Evolutionary conservation across 1,140 invertebrate species (phyloP), one percentile per base, ranked within the genome.

Genomic region (Holcopasites calliopsidis): DNA sequence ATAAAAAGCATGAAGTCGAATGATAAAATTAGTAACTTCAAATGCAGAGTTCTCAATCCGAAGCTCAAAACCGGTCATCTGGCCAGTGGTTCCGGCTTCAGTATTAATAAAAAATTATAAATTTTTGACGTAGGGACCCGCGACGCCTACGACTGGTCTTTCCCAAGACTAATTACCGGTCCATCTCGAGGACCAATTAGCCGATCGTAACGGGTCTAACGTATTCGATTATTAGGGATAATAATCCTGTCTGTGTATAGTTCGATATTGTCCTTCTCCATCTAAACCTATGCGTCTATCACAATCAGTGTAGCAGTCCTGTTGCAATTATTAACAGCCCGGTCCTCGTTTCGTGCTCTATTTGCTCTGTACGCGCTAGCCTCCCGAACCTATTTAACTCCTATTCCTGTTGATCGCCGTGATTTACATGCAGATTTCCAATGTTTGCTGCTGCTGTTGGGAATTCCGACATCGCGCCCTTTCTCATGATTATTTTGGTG

Each of bases 161-260:
- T 40, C 23, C 35, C 49, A 4, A 44, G 16, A 47, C 50, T 72
- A 64, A 73, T 77, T 61, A 28, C 33, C 55, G 58, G 50, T 35
- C 42, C 47, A 54, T 72, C 60, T 31, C 40, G 79, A 64, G 54
- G 82, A 77, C 79, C 58, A 71, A 65, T 78, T 82, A 82, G 35
- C 28, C 75, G 69, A 74, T 74, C 76, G 65, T 57, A 73, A 49
- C 28, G 3, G 1, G 42, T 28, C 57, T 75, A 78, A 81, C 78
- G 64, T 74, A 50, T 83, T 66, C 50, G 70, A 65, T 82, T 82
- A 82, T 81, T 77, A 60, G 18, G 47, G 4, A 44, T 69, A 82
- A 82, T 69, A 73, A 65, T 33, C 28, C 47, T n/a, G n/a, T n/a
- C n/a, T n/a, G n/a, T n/a, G n/a, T n/a, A 47, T 16, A 40, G 26